These are phyloP conservation scores for Gandaritis pyraliata DNA, from an alignment of 2,888 invertebrate genomes.

Conservation along the genomic window DNA sequence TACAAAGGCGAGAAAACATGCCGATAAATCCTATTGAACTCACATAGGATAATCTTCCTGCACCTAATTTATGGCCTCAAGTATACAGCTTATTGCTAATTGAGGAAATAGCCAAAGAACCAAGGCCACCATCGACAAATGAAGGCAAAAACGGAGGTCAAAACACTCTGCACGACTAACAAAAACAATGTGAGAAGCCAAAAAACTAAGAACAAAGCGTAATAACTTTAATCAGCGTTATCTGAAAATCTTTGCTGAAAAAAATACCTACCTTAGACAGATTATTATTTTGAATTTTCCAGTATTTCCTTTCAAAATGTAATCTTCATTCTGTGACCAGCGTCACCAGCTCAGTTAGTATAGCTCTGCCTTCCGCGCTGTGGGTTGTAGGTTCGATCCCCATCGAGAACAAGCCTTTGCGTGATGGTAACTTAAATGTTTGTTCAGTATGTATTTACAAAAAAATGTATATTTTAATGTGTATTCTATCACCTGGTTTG, in stretches of 20 bases:
- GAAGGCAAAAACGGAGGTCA: conserved; percentile 74
- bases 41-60: conserved; percentile 14
- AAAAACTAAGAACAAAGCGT: conserved; percentile 68
- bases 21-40: background rate
- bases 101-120: conserved; percentile 71
- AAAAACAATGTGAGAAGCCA: conserved; percentile 53
- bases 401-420: too few species aligned
- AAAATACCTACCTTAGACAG: background rate
- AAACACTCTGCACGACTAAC: conserved; percentile 67
- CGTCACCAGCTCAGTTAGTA: too few species aligned
- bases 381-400: too few species aligned
- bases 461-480: too few species aligned
- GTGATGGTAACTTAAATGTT: too few species aligned
- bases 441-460: too few species aligned
- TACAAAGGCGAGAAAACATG: background rate
- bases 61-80: conserved; percentile 9
- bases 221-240: conserved; percentile 45
- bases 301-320: background rate
- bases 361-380: too few species aligned
- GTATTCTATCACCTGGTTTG: too few species aligned
- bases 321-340: background rate
- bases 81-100: conserved; percentile 57
- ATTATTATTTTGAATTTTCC: background rate
- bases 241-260: conserved; percentile 35
- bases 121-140: conserved; percentile 71